Evolutionary conservation across 2,797 vertebrate genomes (phyloP).

Genomic region (Acrossocheilus wenchowensis): DNA sequence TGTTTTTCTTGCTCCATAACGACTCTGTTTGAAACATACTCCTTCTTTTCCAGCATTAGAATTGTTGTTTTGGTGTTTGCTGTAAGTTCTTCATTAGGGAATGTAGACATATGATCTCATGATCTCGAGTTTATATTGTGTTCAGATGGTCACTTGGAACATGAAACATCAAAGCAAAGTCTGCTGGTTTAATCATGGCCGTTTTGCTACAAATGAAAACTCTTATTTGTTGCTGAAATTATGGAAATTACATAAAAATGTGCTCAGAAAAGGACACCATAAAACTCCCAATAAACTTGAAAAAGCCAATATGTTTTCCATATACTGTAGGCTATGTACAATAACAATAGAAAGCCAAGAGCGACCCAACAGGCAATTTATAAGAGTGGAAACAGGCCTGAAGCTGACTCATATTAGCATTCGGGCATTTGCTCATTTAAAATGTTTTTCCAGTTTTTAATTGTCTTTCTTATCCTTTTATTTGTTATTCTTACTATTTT

Average conservation of each 20-base stretch:
- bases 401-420: conserved; percentile 13
- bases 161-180: neutral
- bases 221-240: neutral
- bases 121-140: conserved; percentile 5
- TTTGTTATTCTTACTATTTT: neutral
- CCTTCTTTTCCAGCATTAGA: conserved; percentile 18
- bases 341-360: neutral
- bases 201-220: neutral
- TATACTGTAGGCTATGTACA: neutral
- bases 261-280: conserved; percentile 14
- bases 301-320: conserved; percentile 34
- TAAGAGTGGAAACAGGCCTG: conserved; percentile 7
- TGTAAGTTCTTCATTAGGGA: neutral
- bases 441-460: neutral
- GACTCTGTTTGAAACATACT: conserved; percentile 23
- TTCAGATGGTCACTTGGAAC: conserved; percentile 9
- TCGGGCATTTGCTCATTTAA: neutral
- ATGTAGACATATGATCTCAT: neutral
- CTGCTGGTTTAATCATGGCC: conserved; percentile 7
- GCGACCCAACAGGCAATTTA: conserved; percentile 7
- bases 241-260: conserved; percentile 26
- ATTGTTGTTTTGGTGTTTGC: conserved; percentile 5
- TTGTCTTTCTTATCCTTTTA: neutral
- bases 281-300: conserved; percentile 51
- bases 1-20: conserved; percentile 50